Percentiles rank a stretch among this genome's conserved stretches.
Conservation (phyloP, 1,140 invertebrate species). For the Augochlora pura region DNA sequence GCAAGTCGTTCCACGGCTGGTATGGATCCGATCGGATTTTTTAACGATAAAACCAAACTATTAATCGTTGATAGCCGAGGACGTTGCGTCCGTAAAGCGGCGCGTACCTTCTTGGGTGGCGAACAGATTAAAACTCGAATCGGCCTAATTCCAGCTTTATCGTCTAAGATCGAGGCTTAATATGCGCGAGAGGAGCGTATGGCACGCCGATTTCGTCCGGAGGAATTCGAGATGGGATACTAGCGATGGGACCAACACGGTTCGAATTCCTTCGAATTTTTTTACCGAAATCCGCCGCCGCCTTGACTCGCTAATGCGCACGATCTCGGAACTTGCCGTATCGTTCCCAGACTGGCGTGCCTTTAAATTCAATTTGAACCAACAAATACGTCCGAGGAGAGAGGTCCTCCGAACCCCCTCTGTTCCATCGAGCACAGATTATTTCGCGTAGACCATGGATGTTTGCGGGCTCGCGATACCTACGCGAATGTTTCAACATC, state of each 20-base stretch:
- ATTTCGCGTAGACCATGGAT: too few species aligned
- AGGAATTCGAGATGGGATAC: conserved; percentile 26
- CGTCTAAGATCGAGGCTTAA: conserved; percentile 46
- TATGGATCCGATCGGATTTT: conserved; percentile 17
- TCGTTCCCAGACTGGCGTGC: too few species aligned
- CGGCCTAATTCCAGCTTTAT: conserved; percentile 54
- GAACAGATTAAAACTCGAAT: conserved; percentile 55
- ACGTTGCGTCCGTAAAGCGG: background rate
- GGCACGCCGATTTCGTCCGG: conserved; percentile 19
- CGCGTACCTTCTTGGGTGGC: conserved; percentile 44
- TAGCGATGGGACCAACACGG: background rate
- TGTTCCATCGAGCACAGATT: too few species aligned
- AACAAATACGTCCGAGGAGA: too few species aligned
- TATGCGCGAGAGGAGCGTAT: conserved; percentile 31
- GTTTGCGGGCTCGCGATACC: too few species aligned
- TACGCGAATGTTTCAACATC: too few species aligned
- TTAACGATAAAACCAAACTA: background rate
- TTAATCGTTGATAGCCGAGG: conserved; percentile 16
- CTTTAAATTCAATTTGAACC: too few species aligned
- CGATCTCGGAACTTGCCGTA: too few species aligned
- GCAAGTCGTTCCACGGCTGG: background rate
- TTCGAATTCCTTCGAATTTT: background rate
- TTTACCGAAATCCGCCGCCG: background rate
- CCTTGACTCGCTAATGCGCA: too few species aligned
- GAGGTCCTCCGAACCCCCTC: too few species aligned